A percentile compares a stretch with the other conserved stretches of the same genome.
Evolutionary conservation across 2,888 invertebrate species (phyloP).

Genomic region (Drosophila limbata): DNA sequence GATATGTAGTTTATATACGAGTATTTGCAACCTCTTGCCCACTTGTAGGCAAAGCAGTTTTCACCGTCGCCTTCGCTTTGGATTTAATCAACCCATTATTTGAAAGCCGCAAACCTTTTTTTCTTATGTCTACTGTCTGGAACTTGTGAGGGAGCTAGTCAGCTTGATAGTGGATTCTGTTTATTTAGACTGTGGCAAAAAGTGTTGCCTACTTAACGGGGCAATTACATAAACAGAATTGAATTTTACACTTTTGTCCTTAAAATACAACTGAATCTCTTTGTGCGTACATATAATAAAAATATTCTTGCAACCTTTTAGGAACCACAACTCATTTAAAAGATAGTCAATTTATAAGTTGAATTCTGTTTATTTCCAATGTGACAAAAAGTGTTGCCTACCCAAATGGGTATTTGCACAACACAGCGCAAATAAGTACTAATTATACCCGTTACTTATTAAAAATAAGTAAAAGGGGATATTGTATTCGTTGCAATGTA

Average conservation of each 20-base stretch:
- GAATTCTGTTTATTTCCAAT: not conserved
- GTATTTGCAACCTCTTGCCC: constrained; percentile 56
- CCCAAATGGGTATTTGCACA: constrained; percentile 5
- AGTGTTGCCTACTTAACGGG: constrained; percentile 60
- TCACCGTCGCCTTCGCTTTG: constrained; percentile 32
- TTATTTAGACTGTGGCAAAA: constrained; percentile 31
- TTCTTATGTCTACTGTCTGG: constrained; percentile 17
- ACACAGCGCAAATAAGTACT: constrained; percentile 3
- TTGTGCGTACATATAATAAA: too few relatives aligned
- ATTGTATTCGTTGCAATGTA: too few relatives aligned
- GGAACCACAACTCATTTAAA: too few relatives aligned
- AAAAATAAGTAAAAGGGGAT: too few relatives aligned
- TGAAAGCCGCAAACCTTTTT: constrained; percentile 27
- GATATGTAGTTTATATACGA: constrained; percentile 19
- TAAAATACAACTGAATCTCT: too few relatives aligned
- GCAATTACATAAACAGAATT: constrained; percentile 3
- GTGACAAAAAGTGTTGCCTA: constrained; percentile 11
- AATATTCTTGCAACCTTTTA: too few relatives aligned
- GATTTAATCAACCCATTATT: constrained; percentile 46
- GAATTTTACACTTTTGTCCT: too few relatives aligned
- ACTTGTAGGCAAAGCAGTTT: constrained; percentile 60
- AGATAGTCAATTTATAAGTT: not conserved
- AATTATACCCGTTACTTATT: too few relatives aligned
- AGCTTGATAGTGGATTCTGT: constrained; percentile 48
- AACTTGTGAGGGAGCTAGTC: constrained; percentile 22